Evolutionary conservation across 2,888 invertebrate genomes (phyloP).

Genomic region (Sialis lutaria): DNA sequence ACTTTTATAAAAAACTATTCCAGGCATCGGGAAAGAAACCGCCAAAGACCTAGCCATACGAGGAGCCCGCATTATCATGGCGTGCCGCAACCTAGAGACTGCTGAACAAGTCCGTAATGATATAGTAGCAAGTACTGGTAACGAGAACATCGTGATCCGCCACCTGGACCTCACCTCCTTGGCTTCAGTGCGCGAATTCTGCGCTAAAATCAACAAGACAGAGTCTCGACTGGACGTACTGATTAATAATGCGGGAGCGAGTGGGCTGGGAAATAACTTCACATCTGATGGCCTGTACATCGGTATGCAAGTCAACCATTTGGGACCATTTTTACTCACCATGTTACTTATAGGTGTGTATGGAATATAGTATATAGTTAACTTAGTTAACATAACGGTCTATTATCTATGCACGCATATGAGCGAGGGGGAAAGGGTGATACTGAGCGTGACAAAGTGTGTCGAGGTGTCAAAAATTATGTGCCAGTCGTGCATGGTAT

Average conservation of each 20-base stretch:
- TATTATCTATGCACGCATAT: no score
- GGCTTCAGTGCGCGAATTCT: constrained; percentile 40
- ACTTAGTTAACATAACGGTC: no score
- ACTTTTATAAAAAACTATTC: constrained; percentile 24
- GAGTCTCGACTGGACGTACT: constrained; percentile 41
- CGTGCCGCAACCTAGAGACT: constrained; percentile 26
- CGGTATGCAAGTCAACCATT: constrained; percentile 52
- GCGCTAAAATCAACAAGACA: constrained; percentile 33
- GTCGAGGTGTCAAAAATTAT: no score
- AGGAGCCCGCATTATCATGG: constrained; percentile 33
- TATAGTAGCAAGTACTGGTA: constrained; percentile 21
- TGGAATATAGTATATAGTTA: not conserved
- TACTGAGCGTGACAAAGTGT: no score
- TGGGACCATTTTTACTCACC: constrained; percentile 55
- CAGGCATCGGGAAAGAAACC: constrained; percentile 27
- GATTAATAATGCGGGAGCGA: constrained; percentile 50
- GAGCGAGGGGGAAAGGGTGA: no score
- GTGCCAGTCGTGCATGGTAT: no score
- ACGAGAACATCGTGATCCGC: constrained; percentile 22
- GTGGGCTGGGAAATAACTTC: constrained; percentile 26
- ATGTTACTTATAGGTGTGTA: constrained; percentile 35
- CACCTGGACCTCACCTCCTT: constrained; percentile 36
- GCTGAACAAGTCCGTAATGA: constrained; percentile 18
- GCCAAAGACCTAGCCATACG: constrained; percentile 27
- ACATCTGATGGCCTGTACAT: constrained; percentile 47